Base-by-base conservation (phyloP, 2,797 vertebrate species). In the Anguilla megastoma region DNA sequence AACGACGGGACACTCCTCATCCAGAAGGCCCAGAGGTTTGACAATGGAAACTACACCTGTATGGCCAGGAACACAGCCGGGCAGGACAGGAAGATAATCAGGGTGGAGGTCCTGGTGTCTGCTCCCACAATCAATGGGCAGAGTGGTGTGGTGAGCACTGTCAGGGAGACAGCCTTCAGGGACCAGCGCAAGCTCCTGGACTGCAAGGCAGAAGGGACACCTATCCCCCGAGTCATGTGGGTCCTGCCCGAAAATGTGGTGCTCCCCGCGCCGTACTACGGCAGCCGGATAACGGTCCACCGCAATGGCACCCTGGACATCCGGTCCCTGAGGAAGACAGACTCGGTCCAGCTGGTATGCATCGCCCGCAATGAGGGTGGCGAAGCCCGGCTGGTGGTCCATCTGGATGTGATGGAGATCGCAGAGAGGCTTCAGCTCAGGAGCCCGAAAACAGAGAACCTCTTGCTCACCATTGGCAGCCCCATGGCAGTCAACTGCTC, bases 1-100 rank as follows among this genome's bases (percentile, higher is more conserved):
- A 92, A 91, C 6, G 96, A 98, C 36, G 98, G 98, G 0, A 97
- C 97, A 0, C 90, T 99, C 7, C 92, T 98, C 12, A 95, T 99
- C 86, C 96, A 96, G 66, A 97, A 97, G 85, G 94, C 94, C 0
- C 98, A 98, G 90, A 95, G 97, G 45, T 96, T 95, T 3, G 98
- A 99, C 93, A 97, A 92, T 0, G 98, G 98, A 8, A 98, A 98
- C 92, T 99, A 99, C 91, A 98, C 97, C 0, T 99, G 98, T 10
- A 84, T 96, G 45, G 97, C 94, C 0, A 91, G 95, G 2, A 98
- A 97, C 92, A 93, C 90, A 0, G 97, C 94, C 0, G 98, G 98
- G 0, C 97, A 98, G 90, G 97, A 97, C 91, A 89, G 94, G n/a
- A 97, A 96, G 85, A 90, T 95, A 0, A 87, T 96, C 52, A 95